A percentile compares a stretch with the other conserved stretches of the same genome.
phyloP scores from a whole-genome alignment of 2,888 invertebrate genomes.

The Scrobipalpa costella region DNA sequence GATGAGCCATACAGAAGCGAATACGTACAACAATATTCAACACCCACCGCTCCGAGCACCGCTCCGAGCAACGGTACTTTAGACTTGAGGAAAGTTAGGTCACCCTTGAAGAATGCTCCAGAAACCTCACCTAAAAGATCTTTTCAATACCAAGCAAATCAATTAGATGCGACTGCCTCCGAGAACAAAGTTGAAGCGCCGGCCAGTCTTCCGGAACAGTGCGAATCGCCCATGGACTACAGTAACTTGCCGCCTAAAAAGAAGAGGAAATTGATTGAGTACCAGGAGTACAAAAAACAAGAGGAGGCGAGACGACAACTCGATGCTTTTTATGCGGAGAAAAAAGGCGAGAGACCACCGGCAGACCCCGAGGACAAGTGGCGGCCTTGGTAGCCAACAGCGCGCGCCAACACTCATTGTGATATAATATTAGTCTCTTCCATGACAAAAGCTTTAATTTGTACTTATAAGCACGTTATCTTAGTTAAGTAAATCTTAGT shows the following conservation, averaged over 20 bases:
- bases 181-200: conserved; percentile 58
- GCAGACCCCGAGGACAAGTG: conserved; percentile 63
- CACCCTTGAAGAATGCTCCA: conserved; percentile 59
- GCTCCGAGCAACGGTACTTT: conserved; percentile 68
- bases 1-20: conserved; percentile 63
- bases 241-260: conserved; percentile 78
- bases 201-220: conserved; percentile 67
- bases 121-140: conserved; percentile 51
- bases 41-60: conserved; percentile 48
- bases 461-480: conserved; percentile 45
- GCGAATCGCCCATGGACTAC: conserved; percentile 77
- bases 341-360: conserved; percentile 64
- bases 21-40: conserved; percentile 54
- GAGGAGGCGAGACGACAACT: conserved; percentile 71
- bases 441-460: conserved; percentile 78
- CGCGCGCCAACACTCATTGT: conserved; percentile 51
- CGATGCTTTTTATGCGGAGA: conserved; percentile 66
- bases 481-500: conserved; percentile 10
- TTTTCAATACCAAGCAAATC: conserved; percentile 45
- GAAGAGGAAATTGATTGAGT: conserved; percentile 78
- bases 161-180: conserved; percentile 50
- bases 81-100: conserved; percentile 72
- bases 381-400: conserved; percentile 67
- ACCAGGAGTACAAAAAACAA: conserved; percentile 77
- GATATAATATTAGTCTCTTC: conserved; percentile 73